Evolutionary conservation across 2,797 vertebrate genomes (phyloP), one percentile per base, ranked within the genome.

Genomic region (Carcharodon carcharias): DNA sequence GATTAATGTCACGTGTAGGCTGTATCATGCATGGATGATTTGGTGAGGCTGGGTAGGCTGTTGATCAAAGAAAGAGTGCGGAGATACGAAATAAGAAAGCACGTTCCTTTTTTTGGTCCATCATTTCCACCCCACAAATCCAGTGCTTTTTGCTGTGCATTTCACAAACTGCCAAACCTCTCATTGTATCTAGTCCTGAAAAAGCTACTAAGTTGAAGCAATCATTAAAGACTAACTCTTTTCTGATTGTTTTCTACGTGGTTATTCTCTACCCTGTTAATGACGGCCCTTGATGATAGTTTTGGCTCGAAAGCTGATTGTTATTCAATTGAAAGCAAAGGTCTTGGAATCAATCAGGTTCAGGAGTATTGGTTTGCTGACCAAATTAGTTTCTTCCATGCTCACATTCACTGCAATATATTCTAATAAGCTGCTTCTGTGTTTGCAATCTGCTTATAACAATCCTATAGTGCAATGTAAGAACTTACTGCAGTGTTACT

Each of bases 311-410:
- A 61, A 26, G 88, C 88, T 61, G 35, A 94, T 94, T 69, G 35
- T 50, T 94, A 40, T 67, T 94, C 92, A 40, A 12, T 45, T 94
- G 63, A 11, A 67, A 94, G n/a, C 14, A 45, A 67, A 63, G 54
- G 31, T 61, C 12, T n/a, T 92, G 58, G 56, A 92, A 94, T 94
- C 92, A 67, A 40, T 94, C 92, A 67, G 92, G 67, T 94, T 67
- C 1, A 26, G 40, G 23, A 45, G 14, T 69, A 94, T 26, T 23
- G n/a, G 18, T 94, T 40, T 67, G 26, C 63, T 23, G 40, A 45
- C 21, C 45, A 45, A 45, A 67, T 91, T 63, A 61, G 58, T 45
- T 45, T 94, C 61, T 94, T 94, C 40, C 92, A 40, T 65, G 92
- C n/a, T 45, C 40, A 63, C n/a, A 67, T 67, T 94, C 63, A 50